phyloP scores from a whole-genome alignment of 1,140 invertebrate species.

The Trichonephila inaurata region DNA sequence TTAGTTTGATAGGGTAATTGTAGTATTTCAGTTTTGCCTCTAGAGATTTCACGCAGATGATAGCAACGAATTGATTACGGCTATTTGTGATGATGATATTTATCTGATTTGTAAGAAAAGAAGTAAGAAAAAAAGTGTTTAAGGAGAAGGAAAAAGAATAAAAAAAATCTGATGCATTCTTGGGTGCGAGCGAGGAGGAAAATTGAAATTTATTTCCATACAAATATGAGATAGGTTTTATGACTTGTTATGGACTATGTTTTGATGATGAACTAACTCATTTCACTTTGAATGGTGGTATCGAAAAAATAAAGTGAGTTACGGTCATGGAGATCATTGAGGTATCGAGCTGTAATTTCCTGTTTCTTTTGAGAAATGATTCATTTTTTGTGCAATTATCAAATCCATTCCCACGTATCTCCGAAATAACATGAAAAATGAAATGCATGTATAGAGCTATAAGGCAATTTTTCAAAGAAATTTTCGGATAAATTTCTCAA shows the following conservation, averaged over 20 bases:
- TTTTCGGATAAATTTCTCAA: too few species aligned
- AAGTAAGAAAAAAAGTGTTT: neutral
- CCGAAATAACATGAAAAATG: too few species aligned
- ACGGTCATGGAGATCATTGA: neutral
- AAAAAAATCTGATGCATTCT: neutral
- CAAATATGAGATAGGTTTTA: neutral
- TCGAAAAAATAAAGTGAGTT: neutral
- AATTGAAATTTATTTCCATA: neutral
- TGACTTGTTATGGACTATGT: neutral
- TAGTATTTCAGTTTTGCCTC: neutral
- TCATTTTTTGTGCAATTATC: neutral
- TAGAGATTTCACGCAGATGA: neutral
- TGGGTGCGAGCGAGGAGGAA: neutral
- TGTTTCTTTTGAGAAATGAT: neutral
- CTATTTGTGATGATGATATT: slow-evolving; percentile 41
- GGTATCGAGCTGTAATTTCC: neutral
- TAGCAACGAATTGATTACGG: slow-evolving; percentile 34
- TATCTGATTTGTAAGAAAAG: neutral
- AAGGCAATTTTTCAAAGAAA: too few species aligned
- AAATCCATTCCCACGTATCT: too few species aligned
- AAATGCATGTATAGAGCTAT: too few species aligned
- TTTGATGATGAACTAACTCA: neutral
- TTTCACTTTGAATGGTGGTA: neutral
- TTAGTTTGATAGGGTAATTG: slow-evolving; percentile 60
- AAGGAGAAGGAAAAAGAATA: neutral